Evolutionary conservation across 2,888 invertebrate species (phyloP).

Genomic region (Eustalomyia histrio): DNA sequence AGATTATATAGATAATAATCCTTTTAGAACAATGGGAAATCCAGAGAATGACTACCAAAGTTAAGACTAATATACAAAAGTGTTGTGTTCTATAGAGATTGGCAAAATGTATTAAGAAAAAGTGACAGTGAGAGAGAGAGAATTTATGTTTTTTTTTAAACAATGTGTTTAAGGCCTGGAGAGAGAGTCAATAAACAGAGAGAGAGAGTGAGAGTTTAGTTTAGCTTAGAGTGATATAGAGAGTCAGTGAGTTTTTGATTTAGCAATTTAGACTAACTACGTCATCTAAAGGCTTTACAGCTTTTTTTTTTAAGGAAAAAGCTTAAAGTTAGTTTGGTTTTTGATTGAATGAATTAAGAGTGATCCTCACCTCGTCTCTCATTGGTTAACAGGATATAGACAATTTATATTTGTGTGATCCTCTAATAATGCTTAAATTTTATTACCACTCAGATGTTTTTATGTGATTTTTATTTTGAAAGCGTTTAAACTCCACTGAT

Average conservation of each 20-base stretch:
- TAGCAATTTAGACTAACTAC: conserved; percentile 65
- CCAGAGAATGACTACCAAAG: conserved; percentile 32
- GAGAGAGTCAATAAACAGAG: conserved; percentile 50
- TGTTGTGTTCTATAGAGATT: conserved; percentile 40
- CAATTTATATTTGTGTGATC: conserved; percentile 63
- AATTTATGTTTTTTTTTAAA: conserved; percentile 35
- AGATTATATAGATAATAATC: conserved; percentile 28
- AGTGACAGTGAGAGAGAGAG: conserved; percentile 36
- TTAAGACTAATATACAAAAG: conserved; percentile 54
- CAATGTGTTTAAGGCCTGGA: conserved; percentile 29
- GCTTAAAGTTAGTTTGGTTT: conserved; percentile 66
- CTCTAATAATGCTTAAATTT: conserved; percentile 63
- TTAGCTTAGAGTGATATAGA: conserved; percentile 59
- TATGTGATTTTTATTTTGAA: conserved; percentile 44
- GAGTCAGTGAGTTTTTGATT: conserved; percentile 63
- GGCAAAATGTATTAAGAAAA: conserved; percentile 18
- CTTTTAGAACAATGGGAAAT: conserved; percentile 23
- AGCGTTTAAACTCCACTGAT: conserved; percentile 57
- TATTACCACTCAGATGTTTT: conserved; percentile 63
- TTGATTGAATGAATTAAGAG: conserved; percentile 64
- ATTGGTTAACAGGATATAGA: conserved; percentile 66
- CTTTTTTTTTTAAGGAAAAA: conserved; percentile 59
- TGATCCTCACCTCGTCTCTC: conserved; percentile 67
- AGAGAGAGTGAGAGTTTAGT: conserved; percentile 54
- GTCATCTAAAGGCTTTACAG: conserved; percentile 59